Conservation (phyloP, 1,140 invertebrate genomes). For the Drosophila gunungcola region DNA sequence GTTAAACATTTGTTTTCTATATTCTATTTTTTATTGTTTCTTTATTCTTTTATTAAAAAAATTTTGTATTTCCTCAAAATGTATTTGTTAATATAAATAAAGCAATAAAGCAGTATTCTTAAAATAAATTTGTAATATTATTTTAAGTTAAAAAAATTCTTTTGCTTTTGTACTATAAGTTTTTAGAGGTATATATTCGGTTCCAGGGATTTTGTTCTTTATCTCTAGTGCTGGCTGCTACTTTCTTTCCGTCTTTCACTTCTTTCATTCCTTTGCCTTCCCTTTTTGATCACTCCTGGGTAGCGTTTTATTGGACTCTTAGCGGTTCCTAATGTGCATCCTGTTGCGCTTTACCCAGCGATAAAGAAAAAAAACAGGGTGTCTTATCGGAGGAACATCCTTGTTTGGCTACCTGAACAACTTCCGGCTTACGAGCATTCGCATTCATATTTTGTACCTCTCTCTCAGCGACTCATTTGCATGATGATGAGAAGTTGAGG, state of each 20-base stretch:
- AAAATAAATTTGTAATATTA: too few relatives aligned
- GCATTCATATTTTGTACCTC: background rate
- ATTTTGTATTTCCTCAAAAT: too few relatives aligned
- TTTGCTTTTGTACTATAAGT: background rate
- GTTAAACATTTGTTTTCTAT: too few relatives aligned
- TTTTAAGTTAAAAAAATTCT: background rate
- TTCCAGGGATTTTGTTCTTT: background rate
- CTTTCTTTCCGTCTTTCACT: conserved; percentile 9
- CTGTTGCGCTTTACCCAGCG: conserved; percentile 53
- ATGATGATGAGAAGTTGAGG: conserved; percentile 24
- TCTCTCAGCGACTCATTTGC: conserved; percentile 35
- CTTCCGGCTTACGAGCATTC: conserved; percentile 51
- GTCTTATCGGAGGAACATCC: conserved; percentile 32
- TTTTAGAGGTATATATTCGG: background rate
- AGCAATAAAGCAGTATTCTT: too few relatives aligned
- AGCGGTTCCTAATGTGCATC: conserved; percentile 72
- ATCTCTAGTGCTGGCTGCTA: background rate
- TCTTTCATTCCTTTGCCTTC: background rate
- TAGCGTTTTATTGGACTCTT: conserved; percentile 61
- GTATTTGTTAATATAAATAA: too few relatives aligned
- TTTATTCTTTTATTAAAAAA: too few relatives aligned
- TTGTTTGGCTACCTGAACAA: conserved; percentile 63
- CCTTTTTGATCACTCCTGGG: conserved; percentile 12
- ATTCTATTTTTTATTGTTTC: too few relatives aligned
- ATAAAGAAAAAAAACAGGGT: conserved; percentile 32